phyloP scores from a whole-genome alignment of 2,797 vertebrate genomes.

The Denticeps clupeoides region DNA sequence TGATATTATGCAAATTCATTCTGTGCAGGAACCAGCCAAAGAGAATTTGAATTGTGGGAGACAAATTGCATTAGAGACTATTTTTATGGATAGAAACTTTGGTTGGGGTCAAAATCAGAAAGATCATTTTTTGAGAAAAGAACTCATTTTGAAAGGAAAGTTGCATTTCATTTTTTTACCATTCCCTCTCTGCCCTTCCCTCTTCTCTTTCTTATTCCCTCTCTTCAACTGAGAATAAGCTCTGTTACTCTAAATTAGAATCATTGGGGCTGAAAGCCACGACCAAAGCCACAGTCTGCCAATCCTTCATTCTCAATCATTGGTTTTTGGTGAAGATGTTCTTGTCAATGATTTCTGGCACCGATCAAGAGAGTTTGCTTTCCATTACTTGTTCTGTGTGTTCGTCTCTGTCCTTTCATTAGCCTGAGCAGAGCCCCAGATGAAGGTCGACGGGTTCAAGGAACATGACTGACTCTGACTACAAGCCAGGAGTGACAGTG shows the following conservation, averaged over 20 bases:
- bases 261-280: constrained; percentile 12
- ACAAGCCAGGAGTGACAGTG: too few species aligned
- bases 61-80: too few species aligned
- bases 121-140: constrained; percentile 9
- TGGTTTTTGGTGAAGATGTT: constrained; percentile 6
- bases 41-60: constrained; percentile 8
- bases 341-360: constrained; percentile 7
- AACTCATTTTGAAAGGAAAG: background rate
- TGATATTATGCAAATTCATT: too few species aligned
- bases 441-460: too few species aligned
- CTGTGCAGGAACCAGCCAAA: constrained; percentile 8
- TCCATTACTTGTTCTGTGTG: background rate
- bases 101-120: constrained; percentile 13
- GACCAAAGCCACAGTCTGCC: constrained; percentile 18
- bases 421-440: constrained; percentile 9
- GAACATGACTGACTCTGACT: too few species aligned
- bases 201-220: background rate
- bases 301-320: constrained; percentile 10
- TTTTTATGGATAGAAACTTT: constrained; percentile 12
- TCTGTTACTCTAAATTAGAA: constrained; percentile 8
- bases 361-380: constrained; percentile 8
- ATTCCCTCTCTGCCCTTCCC: too few species aligned
- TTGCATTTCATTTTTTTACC: background rate
- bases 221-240: constrained; percentile 2
- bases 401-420: background rate